Evolutionary conservation across 1,140 invertebrate genomes (phyloP).

Genomic region (Heliconius nattereri): DNA sequence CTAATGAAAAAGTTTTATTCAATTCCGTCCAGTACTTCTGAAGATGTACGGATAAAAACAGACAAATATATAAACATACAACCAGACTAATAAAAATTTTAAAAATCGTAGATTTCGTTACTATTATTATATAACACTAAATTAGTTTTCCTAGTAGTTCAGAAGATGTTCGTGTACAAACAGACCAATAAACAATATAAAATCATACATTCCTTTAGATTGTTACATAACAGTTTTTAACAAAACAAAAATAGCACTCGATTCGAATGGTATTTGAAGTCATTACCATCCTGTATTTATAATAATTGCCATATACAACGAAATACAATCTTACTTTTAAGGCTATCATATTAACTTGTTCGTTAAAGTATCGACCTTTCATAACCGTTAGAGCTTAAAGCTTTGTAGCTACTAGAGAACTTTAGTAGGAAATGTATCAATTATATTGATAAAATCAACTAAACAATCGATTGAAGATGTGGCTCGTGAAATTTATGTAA

Average conservation of each 20-base stretch:
- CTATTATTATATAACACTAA: too few relatives aligned
- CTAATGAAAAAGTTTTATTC: too few relatives aligned
- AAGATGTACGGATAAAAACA: too few relatives aligned
- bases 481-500: background rate
- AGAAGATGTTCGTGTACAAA: too few relatives aligned
- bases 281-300: background rate
- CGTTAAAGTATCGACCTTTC: background rate
- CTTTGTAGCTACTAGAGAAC: background rate
- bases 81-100: too few relatives aligned
- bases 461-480: background rate
- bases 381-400: background rate
- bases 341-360: conserved; percentile 3
- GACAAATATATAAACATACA: too few relatives aligned
- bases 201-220: too few relatives aligned
- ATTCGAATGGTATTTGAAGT: background rate
- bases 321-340: background rate
- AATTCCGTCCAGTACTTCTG: too few relatives aligned
- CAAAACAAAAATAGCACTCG: background rate
- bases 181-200: too few relatives aligned
- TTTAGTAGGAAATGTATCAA: conserved; percentile 6
- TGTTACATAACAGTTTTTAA: too few relatives aligned
- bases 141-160: too few relatives aligned
- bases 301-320: background rate
- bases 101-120: too few relatives aligned
- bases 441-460: conserved; percentile 4